Conservation (phyloP, 2,113 vertebrate genomes). For the Glaucomys volans region DNA sequence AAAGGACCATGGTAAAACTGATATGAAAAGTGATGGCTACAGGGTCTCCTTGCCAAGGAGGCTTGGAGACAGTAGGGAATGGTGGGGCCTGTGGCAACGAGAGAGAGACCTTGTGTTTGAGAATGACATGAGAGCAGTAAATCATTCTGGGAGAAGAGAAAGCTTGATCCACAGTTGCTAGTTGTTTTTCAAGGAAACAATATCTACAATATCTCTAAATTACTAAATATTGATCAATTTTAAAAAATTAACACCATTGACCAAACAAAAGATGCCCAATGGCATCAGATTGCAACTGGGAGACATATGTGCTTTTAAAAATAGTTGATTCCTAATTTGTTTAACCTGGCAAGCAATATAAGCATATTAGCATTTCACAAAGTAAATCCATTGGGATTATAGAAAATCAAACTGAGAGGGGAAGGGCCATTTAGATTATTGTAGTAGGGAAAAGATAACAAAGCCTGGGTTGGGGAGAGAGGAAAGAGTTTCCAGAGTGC, state of each 20-base stretch:
- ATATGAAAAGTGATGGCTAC: not conserved
- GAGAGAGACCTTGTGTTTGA: rapidly evolving
- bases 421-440: not conserved
- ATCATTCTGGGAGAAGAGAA: not conserved
- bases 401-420: not conserved
- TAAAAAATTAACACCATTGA: not conserved
- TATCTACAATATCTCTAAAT: not conserved
- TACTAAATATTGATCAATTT: not conserved
- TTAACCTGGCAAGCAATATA: not conserved
- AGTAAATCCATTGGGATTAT: not conserved
- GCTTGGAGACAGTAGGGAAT: not conserved
- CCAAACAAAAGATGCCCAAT: not conserved
- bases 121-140: rapidly evolving
- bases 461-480: not conserved
- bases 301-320: not conserved
- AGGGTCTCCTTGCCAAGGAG: not conserved
- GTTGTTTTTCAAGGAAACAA: not conserved
- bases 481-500: not conserved
- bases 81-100: not conserved
- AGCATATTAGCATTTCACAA: not conserved
- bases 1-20: not conserved
- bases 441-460: not conserved
- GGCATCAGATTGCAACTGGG: not conserved
- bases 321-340: not conserved
- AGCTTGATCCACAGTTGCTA: rapidly evolving